phyloP scores from a whole-genome alignment of 2,797 vertebrate species.

The Natrix natrix region DNA sequence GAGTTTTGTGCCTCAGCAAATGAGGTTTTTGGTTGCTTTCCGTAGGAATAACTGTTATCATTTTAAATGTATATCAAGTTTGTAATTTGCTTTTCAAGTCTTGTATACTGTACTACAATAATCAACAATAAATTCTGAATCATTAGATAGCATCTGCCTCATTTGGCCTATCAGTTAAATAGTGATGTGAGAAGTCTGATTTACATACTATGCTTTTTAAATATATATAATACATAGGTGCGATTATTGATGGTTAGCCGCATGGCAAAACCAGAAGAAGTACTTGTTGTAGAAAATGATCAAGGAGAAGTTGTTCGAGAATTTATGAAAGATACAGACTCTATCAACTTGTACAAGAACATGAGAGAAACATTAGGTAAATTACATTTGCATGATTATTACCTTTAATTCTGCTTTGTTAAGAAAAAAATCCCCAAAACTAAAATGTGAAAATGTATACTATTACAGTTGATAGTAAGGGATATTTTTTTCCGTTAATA shows the following conservation, averaged over 20 bases:
- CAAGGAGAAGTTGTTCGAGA: slow-evolving; percentile 97
- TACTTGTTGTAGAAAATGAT: slow-evolving; percentile 98
- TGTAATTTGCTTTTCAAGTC: background rate
- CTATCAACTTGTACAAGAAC: slow-evolving; percentile 98
- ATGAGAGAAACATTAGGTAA: slow-evolving; percentile 98
- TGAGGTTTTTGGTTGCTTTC: background rate
- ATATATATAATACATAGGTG: slow-evolving; percentile 72
- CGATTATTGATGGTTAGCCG: slow-evolving; percentile 97
- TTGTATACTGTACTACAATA: background rate
- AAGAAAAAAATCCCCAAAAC: background rate
- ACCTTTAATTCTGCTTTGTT: background rate
- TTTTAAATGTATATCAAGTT: background rate
- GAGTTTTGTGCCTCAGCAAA: background rate
- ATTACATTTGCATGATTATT: slow-evolving; percentile 24
- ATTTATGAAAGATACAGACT: slow-evolving; percentile 99
- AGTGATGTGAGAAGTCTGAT: background rate
- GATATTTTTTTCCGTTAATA: background rate
- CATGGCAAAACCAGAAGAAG: slow-evolving; percentile 98
- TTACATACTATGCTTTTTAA: background rate
- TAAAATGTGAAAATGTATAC: background rate
- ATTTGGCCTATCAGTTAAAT: too few relatives aligned
- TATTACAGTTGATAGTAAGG: background rate
- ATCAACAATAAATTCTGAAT: background rate
- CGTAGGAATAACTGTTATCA: background rate
- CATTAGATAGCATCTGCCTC: background rate